Base-by-base conservation (phyloP, 1,140 invertebrate genomes). In the Stegodyphus dumicola region DNA sequence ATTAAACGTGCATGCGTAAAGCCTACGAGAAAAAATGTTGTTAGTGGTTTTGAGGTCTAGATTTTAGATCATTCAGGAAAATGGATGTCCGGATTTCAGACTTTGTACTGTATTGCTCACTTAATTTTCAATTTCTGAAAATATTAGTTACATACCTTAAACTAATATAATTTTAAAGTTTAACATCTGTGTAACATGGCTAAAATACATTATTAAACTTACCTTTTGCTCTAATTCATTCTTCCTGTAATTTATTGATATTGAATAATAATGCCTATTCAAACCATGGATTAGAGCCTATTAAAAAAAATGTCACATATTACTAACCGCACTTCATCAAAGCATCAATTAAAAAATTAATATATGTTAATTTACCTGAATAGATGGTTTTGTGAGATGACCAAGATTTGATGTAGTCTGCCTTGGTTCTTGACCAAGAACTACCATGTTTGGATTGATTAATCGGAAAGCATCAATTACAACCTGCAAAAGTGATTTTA, bases 371-470 rank as follows among this genome's bases (percentile, higher is more conserved):
- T 48, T 48, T 76, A 93, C 92, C 91, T 94, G 98, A 87, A 99
- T 98, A n/a, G 97, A 99, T 0, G 98, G 98, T 92, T 99, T 99
- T 89, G 99, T 97, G 86, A 99, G 92, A 92, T 99, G 98, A 6
- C 99, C 99, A 88, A 99, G 93, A 92, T 99, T 99, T 52, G 98
- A 99, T 6, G 99, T 99, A 0, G 98, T 99, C 91, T 99, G 99
- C 86, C 99, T 92, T 0, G 98, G 98, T 90, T 99, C 99, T 91
- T 99, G 98, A 2, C 97, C 98, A 18, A 99, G 91, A 7, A 99
- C 98, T 95, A 99, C 97, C 95, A 98, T 99, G 89, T 99, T 99
- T 5, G 99, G 98, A 92, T 99, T 99, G 88, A 99, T 99, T 85
- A 99, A 93, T 88, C 96, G 93, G 92, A 97, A 98, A 87, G 96